These are phyloP conservation scores for Osmerus mordax DNA, from an alignment of 2,113 vertebrate genomes.

Conservation along the genomic window DNA sequence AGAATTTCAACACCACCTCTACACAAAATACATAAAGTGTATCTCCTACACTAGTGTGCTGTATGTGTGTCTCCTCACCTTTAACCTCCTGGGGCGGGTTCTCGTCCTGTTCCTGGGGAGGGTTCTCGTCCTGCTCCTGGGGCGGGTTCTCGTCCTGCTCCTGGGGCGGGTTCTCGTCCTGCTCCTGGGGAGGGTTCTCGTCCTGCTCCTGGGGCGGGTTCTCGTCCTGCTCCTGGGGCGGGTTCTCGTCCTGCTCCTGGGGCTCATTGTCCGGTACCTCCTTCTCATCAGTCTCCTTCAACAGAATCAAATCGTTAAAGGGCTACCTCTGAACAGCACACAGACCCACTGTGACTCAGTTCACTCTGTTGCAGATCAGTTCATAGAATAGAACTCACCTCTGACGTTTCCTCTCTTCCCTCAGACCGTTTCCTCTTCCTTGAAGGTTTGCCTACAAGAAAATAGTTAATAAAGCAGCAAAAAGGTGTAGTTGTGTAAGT, in stretches of 20 bases:
- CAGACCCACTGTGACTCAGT: background rate
- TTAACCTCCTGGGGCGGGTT: constrained; percentile 15
- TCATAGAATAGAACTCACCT: constrained; percentile 46
- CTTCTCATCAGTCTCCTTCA: constrained; percentile 36
- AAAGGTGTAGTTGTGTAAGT: background rate
- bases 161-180: no score
- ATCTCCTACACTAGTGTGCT: background rate
- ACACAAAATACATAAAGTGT: no score
- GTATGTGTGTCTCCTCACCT: constrained; percentile 29
- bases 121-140: background rate
- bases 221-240: no score
- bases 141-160: no score
- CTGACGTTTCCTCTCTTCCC: constrained; percentile 48
- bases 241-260: no score
- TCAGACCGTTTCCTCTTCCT: constrained; percentile 59
- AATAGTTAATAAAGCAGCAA: background rate
- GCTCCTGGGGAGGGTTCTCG: no score
- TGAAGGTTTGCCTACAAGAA: constrained; percentile 47
- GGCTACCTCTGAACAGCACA: no score
- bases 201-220: no score
- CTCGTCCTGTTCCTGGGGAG: constrained; percentile 18
- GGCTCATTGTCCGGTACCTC: background rate
- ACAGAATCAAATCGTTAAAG: background rate
- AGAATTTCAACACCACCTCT: no score
- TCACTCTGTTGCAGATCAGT: background rate